These are phyloP conservation scores for Arnoldichthys spilopterus DNA, from an alignment of 2,797 vertebrate genomes.

Conservation along the genomic window DNA sequence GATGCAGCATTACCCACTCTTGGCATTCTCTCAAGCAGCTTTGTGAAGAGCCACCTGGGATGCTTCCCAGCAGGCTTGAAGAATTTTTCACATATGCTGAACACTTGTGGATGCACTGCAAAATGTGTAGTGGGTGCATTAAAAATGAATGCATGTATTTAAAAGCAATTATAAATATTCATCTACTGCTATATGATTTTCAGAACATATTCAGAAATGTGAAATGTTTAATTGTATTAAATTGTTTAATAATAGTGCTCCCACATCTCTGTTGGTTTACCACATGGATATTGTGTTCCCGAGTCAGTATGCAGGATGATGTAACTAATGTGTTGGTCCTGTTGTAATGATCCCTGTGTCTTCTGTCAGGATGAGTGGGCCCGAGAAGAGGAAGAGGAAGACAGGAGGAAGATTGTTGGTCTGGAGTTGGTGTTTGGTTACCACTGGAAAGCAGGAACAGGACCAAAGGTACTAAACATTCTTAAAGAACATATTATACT, in stretches of 20 bases:
- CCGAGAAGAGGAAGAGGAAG: slow-evolving; percentile 61
- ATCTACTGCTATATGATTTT: too few relatives aligned
- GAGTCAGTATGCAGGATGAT: neutral
- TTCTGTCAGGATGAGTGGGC: slow-evolving; percentile 70
- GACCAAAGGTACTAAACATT: slow-evolving; percentile 76
- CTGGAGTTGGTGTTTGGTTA: slow-evolving; percentile 94
- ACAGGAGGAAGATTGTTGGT: slow-evolving; percentile 70
- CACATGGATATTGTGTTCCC: neutral
- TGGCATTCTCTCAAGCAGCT: too few relatives aligned
- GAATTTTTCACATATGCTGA: too few relatives aligned
- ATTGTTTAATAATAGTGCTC: neutral
- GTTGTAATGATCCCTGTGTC: slow-evolving; percentile 12
- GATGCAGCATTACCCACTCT: too few relatives aligned
- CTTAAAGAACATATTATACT: neutral
- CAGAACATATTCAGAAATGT: too few relatives aligned
- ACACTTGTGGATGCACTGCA: too few relatives aligned
- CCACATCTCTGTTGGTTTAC: slow-evolving; percentile 2
- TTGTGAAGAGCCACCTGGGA: too few relatives aligned
- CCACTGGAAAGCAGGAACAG: slow-evolving; percentile 92
- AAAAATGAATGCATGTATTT: too few relatives aligned
- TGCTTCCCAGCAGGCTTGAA: too few relatives aligned
- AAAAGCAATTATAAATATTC: too few relatives aligned
- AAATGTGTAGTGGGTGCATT: too few relatives aligned
- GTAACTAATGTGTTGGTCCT: slow-evolving; percentile 3
- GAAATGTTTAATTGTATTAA: too few relatives aligned